A percentile compares a stretch with the other conserved stretches of the same genome.
Conservation (phyloP, 2,113 vertebrate genomes). For the Climacteris rufus region DNA sequence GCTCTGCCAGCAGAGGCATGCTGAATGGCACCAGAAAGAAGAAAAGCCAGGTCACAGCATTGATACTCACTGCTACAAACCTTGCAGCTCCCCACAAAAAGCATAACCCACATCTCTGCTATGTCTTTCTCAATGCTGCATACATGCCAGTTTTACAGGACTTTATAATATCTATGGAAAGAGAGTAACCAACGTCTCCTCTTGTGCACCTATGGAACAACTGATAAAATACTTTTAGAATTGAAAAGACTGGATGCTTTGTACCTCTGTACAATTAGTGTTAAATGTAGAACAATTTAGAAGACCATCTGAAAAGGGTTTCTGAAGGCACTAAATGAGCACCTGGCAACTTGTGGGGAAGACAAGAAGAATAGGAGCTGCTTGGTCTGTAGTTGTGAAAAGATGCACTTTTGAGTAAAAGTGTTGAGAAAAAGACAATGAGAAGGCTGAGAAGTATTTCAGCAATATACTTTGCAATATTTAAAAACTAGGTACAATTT, state of each 20-base stretch:
- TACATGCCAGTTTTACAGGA: accelerated
- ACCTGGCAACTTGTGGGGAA: no score
- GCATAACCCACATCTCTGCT: not conserved
- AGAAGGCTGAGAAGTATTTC: not conserved
- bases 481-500: not conserved
- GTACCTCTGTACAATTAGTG: no score
- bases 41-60: accelerated
- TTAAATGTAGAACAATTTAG: not conserved
- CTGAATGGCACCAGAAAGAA: not conserved
- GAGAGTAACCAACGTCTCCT: accelerated
- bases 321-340: not conserved
- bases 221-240: not conserved
- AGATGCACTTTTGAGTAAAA: not conserved
- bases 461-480: not conserved
- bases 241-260: not conserved
- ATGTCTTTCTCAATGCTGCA: accelerated
- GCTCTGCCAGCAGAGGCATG: not conserved
- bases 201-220: not conserved
- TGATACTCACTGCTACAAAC: not conserved
- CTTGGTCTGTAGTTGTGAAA: not conserved
- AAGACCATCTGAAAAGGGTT: not conserved
- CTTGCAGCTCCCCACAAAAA: not conserved
- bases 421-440: not conserved
- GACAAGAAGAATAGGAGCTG: not conserved
- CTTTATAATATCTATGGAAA: accelerated